Conservation (phyloP, 2,113 vertebrate genomes). For the Silurus asotus region DNA sequence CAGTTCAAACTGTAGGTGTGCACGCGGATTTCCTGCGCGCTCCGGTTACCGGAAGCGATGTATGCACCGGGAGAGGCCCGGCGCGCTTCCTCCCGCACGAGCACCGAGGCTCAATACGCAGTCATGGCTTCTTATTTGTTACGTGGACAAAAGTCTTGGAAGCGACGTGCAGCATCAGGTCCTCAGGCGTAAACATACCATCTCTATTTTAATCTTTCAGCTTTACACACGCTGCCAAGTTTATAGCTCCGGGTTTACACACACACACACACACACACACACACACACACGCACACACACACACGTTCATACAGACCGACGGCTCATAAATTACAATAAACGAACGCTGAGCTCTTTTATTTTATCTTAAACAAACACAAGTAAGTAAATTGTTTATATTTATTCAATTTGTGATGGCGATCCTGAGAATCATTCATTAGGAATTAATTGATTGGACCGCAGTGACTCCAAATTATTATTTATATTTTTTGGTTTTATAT, state of each 20-base stretch:
- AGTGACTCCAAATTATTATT: no score
- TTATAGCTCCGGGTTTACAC: background rate
- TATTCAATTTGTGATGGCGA: background rate
- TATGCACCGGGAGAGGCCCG: background rate
- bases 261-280: background rate
- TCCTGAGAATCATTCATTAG: background rate
- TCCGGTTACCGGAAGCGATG: background rate
- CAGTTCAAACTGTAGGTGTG: background rate
- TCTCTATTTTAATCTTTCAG: slow-evolving; percentile 13
- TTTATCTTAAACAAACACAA: background rate
- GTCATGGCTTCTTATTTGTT: background rate
- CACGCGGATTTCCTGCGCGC: background rate
- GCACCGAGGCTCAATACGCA: background rate
- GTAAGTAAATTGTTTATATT: background rate
- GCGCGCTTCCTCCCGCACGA: background rate
- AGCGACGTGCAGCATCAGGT: background rate
- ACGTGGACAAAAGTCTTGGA: slow-evolving; percentile 4
- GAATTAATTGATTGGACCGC: no score
- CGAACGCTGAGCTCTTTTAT: background rate
- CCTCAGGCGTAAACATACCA: slow-evolving; percentile 14
- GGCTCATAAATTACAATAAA: background rate
- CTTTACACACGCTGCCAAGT: slow-evolving; percentile 22
- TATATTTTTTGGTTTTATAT: no score
- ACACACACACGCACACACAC: background rate
- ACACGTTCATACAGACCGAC: background rate